Evolutionary conservation across 1,140 invertebrate genomes (phyloP), one percentile per base, ranked within the genome.

Genomic region (Metaphire vulgaris): DNA sequence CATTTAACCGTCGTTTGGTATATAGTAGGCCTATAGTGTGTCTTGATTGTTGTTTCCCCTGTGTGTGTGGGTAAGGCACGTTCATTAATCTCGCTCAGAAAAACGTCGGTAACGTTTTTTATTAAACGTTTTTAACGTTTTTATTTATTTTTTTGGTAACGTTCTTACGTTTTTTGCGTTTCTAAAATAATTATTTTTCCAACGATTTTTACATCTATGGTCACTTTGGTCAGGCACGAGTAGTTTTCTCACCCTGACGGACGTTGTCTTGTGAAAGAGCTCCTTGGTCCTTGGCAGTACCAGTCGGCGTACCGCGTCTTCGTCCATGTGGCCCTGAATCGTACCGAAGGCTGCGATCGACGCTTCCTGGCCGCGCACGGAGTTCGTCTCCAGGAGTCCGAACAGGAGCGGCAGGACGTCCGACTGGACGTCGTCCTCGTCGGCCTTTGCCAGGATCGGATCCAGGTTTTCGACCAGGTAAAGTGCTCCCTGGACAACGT

Each of bases 381-480:
- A 94, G 41, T 92, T 91, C 80, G 92, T 94, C 81, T 97, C 95
- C 80, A 98, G 92, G 30, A 93, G 92, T 76, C 89, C 91, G 87
- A 93, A 97, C 12, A 98, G 87, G 87, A 97, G 90, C 2, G 93
- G 94, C 75, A 98, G 86, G 31, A 97, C 90, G 80, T 97, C 93
- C 15, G 88, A 88, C 76, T 87, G 85, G 32, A 95, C 89, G 75
- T 96, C 93, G 28, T 94, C 92, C 30, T 89, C 85, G 12, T 91
- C 90, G 29, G 93, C 93, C 86, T 97, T 98, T 81, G 92, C 90
- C 82, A 97, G 88, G 80, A 98, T 91, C 74, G 95, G 89, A 83
- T 97, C 93, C 75, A 98, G 87, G 86, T 96, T 96, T 86, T 97
- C 95, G 79, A 98, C 85, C 66, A 97, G 87, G 29, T 92, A 94